Percentiles rank a stretch among this genome's conserved stretches.
These are phyloP conservation scores for Sardinella longiceps DNA, from an alignment of 2,797 vertebrate genomes.

Conservation along the genomic window DNA sequence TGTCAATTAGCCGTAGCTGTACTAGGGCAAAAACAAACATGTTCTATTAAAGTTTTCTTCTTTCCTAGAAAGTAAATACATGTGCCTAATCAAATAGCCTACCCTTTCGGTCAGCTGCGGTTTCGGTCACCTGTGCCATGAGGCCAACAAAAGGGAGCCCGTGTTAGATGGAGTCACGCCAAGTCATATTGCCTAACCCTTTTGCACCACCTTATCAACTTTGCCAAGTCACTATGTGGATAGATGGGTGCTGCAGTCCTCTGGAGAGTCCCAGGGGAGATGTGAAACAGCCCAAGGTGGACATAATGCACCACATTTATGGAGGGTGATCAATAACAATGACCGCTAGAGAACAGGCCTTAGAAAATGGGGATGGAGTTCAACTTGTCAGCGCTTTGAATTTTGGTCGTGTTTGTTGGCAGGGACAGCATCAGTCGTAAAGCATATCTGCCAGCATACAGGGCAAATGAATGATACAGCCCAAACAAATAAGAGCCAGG, in stretches of 20 bases:
- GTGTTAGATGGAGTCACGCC: constrained; percentile 33
- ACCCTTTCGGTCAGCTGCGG: no score
- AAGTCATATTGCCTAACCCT: constrained; percentile 40
- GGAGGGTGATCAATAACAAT: not conserved
- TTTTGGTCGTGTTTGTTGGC: constrained; percentile 7
- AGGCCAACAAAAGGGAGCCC: constrained; percentile 35
- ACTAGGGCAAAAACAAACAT: constrained; percentile 25
- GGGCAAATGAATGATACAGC: not conserved
- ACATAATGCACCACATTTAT: constrained; percentile 15
- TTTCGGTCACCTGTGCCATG: constrained; percentile 48
- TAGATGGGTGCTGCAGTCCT: not conserved
- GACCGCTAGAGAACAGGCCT: not conserved
- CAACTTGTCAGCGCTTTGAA: not conserved
- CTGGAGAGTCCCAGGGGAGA: constrained; percentile 27
- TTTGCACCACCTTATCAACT: constrained; percentile 39
- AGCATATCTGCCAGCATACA: not conserved
- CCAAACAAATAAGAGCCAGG: not conserved
- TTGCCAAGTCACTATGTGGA: constrained; percentile 19
- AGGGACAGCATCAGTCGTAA: not conserved
- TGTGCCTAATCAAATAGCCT: constrained; percentile 45
- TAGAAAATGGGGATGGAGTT: not conserved
- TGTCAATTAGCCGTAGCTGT: not conserved
- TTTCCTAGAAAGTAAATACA: constrained; percentile 41
- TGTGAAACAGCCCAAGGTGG: not conserved
- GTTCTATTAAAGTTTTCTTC: constrained; percentile 51